phyloP scores from a whole-genome alignment of 2,797 vertebrate genomes.

The Enoplosus armatus region DNA sequence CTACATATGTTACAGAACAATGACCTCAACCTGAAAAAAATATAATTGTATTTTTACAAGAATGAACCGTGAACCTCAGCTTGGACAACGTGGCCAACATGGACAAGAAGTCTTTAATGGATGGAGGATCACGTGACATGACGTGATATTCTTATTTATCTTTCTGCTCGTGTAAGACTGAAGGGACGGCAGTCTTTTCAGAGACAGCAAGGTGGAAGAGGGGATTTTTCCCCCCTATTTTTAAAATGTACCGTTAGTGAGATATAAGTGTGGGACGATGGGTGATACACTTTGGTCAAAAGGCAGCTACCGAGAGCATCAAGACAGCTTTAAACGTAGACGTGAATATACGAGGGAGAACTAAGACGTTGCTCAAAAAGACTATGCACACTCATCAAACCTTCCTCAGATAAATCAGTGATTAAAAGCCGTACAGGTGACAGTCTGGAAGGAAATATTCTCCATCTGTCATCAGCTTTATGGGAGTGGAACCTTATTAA shows the following conservation, averaged over 20 bases:
- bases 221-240: no score
- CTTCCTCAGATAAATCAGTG: conserved; percentile 10
- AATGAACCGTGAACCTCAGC: no score
- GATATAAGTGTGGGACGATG: not conserved
- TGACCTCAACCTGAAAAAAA: no score
- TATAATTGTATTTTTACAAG: no score
- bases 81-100: no score
- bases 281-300: not conserved
- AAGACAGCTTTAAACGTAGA: not conserved
- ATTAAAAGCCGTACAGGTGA: conserved; percentile 5
- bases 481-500: conserved; percentile 42
- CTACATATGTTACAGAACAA: no score
- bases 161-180: not conserved
- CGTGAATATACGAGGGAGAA: not conserved
- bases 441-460: conserved; percentile 22
- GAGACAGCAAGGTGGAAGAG: not conserved
- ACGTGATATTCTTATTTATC: no score
- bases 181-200: not conserved
- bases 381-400: conserved; percentile 6
- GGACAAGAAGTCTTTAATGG: no score
- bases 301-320: not conserved
- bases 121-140: not conserved
- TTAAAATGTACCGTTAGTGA: not conserved
- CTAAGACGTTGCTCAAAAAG: not conserved
- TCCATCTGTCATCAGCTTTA: conserved; percentile 33